Conservation (phyloP, 2,888 invertebrate species). For the Glaucopsyche alexis region DNA sequence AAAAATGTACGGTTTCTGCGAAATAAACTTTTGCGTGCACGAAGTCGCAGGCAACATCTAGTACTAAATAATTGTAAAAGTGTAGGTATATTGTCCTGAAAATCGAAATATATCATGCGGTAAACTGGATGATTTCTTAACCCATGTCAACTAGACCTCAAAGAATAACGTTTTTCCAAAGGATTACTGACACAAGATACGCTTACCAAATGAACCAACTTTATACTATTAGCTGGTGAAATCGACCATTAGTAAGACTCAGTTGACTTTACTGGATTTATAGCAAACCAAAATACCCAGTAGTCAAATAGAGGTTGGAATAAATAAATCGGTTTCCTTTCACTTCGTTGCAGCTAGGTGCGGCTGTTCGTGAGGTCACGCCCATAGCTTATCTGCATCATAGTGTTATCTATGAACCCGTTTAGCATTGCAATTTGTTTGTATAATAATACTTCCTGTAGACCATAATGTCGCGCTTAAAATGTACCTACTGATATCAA, state of each 20-base stretch:
- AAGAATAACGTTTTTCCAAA: neutral
- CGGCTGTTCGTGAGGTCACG: conserved; percentile 47
- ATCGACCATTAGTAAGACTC: conserved; percentile 2
- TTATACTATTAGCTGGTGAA: conserved; percentile 1
- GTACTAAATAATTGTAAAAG: no score
- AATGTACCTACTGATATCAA: neutral
- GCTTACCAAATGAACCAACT: neutral
- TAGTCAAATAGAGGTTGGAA: conserved; percentile 26
- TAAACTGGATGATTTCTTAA: neutral
- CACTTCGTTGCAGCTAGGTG: conserved; percentile 44
- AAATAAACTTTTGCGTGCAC: no score
- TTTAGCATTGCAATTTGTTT: conserved; percentile 36
- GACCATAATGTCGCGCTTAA: conserved; percentile 1
- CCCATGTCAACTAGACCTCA: neutral
- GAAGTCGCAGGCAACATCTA: no score
- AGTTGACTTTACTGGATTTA: conserved; percentile 17
- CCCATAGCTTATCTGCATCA: conserved; percentile 44
- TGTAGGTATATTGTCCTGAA: no score
- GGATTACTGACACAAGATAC: neutral
- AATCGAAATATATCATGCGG: neutral
- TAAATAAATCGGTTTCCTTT: conserved; percentile 41
- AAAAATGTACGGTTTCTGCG: no score
- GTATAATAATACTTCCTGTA: conserved; percentile 25
- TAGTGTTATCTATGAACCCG: conserved; percentile 42
- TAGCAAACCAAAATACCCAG: conserved; percentile 11